A percentile compares a stretch with the other conserved stretches of the same genome.
These are phyloP conservation scores for Limulus polyphemus DNA, from an alignment of 2,888 invertebrate species.

Conservation along the genomic window DNA sequence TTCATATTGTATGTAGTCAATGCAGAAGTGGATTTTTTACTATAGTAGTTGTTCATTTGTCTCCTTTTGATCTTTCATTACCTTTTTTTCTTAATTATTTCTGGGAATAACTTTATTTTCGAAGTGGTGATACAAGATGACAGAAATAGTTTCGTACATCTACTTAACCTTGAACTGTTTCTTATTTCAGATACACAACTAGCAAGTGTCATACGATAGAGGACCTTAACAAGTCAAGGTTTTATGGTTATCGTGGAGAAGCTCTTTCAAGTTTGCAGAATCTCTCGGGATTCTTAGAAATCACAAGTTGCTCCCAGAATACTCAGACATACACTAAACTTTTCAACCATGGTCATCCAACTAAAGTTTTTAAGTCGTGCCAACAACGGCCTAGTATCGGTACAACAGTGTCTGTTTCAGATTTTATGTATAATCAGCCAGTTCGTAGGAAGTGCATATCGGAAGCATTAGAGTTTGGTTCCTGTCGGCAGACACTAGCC, in stretches of 20 bases:
- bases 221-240: slow-evolving; percentile 43
- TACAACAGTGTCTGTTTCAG: slow-evolving; percentile 56
- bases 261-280: slow-evolving; percentile 50
- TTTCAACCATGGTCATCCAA: slow-evolving; percentile 43
- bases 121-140: too few relatives aligned
- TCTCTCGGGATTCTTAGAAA: slow-evolving; percentile 45
- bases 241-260: slow-evolving; percentile 57
- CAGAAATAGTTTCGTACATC: too few relatives aligned
- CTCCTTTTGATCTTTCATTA: too few relatives aligned
- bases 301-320: slow-evolving; percentile 45
- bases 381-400: slow-evolving; percentile 49
- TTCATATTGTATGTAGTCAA: too few relatives aligned
- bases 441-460: slow-evolving; percentile 48
- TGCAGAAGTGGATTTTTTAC: too few relatives aligned
- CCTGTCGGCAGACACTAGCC: slow-evolving; percentile 48
- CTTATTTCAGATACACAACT: slow-evolving; percentile 44
- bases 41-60: too few relatives aligned
- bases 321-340: slow-evolving; percentile 47
- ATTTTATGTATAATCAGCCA: slow-evolving; percentile 50
- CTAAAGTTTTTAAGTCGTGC: slow-evolving; percentile 33
- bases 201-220: slow-evolving; percentile 48
- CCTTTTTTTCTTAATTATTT: too few relatives aligned
- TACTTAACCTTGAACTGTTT: neutral
- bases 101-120: too few relatives aligned
- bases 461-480: slow-evolving; percentile 45